These are phyloP conservation scores for Euproctis similis DNA, from an alignment of 2,888 invertebrate species.

Conservation along the genomic window DNA sequence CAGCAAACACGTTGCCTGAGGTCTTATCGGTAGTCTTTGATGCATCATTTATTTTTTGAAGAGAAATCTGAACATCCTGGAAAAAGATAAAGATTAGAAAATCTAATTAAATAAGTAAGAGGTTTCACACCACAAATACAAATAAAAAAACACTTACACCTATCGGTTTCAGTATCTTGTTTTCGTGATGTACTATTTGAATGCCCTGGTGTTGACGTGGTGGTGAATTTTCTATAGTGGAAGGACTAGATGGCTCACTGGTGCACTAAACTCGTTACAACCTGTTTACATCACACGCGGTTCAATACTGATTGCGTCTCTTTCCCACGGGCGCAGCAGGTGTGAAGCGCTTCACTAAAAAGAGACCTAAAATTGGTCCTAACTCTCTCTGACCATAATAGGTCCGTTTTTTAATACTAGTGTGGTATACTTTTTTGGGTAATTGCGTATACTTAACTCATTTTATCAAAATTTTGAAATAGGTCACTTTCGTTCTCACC, in stretches of 20 bases:
- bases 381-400: slow-evolving; percentile 2
- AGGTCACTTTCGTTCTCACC: neutral
- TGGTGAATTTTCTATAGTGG: slow-evolving; percentile 8
- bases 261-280: slow-evolving; percentile 1
- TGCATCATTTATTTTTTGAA: slow-evolving; percentile 7
- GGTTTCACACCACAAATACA: slow-evolving; percentile 2
- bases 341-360: no score
- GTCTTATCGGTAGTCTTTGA: slow-evolving; percentile 3
- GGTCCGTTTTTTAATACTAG: slow-evolving; percentile 1
- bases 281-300: neutral
- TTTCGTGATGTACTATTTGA: slow-evolving; percentile 3
- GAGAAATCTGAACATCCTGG: slow-evolving; percentile 5
- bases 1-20: slow-evolving; percentile 1
- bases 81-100: slow-evolving; percentile 6
- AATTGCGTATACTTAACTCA: slow-evolving; percentile 1
- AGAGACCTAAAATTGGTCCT: neutral
- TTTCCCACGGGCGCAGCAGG: neutral
- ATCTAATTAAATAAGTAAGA: slow-evolving; percentile 3
- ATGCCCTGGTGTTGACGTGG: slow-evolving; percentile 3
- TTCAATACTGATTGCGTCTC: neutral
- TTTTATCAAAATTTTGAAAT: neutral
- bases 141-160: slow-evolving; percentile 6
- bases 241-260: neutral
- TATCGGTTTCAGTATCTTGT: slow-evolving; percentile 4
- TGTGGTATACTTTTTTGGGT: slow-evolving; percentile 1